These are phyloP conservation scores for Leptinotarsa tumamoca DNA, from an alignment of 2,888 invertebrate genomes.

Conservation along the genomic window DNA sequence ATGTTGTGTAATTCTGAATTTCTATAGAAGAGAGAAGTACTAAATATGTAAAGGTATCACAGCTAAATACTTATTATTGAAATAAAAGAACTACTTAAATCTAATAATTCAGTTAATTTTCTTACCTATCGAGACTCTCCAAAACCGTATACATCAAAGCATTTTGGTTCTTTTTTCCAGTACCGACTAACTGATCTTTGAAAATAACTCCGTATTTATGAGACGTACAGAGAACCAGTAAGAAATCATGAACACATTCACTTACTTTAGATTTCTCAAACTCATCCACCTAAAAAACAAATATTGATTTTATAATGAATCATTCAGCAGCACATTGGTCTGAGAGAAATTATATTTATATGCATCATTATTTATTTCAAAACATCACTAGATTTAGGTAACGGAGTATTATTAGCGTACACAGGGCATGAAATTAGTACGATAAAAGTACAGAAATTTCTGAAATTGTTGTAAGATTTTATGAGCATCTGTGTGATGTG, in stretches of 20 bases:
- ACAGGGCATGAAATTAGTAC: too few relatives aligned
- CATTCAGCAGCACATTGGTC: neutral
- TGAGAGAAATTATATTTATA: neutral
- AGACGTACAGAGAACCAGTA: constrained; percentile 81
- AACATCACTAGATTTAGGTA: too few relatives aligned
- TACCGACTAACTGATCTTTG: constrained; percentile 75
- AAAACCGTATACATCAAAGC: constrained; percentile 74
- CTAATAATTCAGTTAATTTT: neutral
- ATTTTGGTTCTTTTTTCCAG: constrained; percentile 71
- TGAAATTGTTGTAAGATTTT: too few relatives aligned
- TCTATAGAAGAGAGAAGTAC: neutral
- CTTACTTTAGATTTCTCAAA: constrained; percentile 70
- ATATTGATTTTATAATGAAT: constrained; percentile 1
- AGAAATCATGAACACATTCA: constrained; percentile 74
- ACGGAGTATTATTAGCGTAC: too few relatives aligned
- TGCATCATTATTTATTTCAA: too few relatives aligned
- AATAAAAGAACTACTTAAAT: too few relatives aligned
- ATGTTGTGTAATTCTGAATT: too few relatives aligned
- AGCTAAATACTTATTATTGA: too few relatives aligned
- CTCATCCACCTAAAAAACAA: constrained; percentile 57
- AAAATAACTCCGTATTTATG: constrained; percentile 83
- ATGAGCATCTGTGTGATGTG: too few relatives aligned
- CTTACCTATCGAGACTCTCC: constrained; percentile 70
- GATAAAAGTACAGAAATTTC: too few relatives aligned
- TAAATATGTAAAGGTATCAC: neutral